These are phyloP conservation scores for Campylomormyrus tamandua DNA, from an alignment of 2,113 vertebrate genomes.

Conservation along the genomic window DNA sequence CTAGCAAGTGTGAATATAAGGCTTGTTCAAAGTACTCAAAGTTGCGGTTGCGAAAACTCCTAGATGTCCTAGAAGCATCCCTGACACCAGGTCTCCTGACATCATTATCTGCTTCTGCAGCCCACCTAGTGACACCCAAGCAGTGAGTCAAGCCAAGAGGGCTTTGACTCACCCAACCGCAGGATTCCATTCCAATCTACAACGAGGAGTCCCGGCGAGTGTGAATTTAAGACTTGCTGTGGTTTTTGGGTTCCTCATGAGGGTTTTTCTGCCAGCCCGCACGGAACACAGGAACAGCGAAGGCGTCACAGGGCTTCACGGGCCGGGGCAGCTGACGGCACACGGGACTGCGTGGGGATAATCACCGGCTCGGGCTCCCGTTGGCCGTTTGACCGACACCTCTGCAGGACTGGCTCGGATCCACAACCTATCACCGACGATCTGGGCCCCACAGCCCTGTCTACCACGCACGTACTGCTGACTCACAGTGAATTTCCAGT, in stretches of 20 bases:
- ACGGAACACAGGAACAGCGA: slow-evolving; percentile 13
- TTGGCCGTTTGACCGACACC: slow-evolving; percentile 17
- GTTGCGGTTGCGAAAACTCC: background rate
- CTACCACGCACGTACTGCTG: slow-evolving; percentile 2
- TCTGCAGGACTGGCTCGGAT: slow-evolving; percentile 9
- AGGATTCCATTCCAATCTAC: slow-evolving; percentile 25
- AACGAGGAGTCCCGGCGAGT: slow-evolving; percentile 27
- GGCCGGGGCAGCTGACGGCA: background rate
- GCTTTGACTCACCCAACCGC: slow-evolving; percentile 31
- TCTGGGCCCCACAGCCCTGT: background rate
- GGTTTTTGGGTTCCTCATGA: slow-evolving; percentile 25
- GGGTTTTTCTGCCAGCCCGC: slow-evolving; percentile 26
- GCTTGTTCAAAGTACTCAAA: background rate
- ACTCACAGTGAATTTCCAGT: slow-evolving; percentile 44
- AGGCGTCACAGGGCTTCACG: slow-evolving; percentile 22
- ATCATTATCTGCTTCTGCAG: background rate
- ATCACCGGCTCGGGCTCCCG: background rate
- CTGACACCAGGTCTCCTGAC: background rate
- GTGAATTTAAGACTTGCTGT: slow-evolving; percentile 37
- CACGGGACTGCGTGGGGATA: background rate
- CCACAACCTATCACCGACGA: slow-evolving; percentile 6
- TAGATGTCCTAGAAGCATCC: background rate
- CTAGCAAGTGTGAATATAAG: slow-evolving; percentile 36
- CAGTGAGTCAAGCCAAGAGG: slow-evolving; percentile 25
- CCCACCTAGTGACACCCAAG: background rate